phyloP scores from a whole-genome alignment of 1,140 invertebrate species.

The Limonius californicus region DNA sequence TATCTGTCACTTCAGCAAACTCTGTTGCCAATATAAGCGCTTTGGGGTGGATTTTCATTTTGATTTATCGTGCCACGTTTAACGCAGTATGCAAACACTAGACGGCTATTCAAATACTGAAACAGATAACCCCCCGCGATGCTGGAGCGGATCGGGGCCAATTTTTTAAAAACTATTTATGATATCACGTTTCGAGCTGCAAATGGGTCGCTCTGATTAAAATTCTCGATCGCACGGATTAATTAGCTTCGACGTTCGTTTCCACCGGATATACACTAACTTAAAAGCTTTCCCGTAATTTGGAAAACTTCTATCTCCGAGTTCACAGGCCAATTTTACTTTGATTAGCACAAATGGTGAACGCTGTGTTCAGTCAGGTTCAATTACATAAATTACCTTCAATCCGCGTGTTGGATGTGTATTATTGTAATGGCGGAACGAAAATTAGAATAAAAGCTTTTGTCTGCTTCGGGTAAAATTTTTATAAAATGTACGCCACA shows the following conservation, averaged over 20 bases:
- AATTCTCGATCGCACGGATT: conserved; percentile 23
- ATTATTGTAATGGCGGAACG: background rate
- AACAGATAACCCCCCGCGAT: background rate
- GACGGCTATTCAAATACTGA: conserved; percentile 1
- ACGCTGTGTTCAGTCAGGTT: conserved; percentile 2
- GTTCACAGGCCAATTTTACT: conserved; percentile 22
- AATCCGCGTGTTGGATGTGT: background rate
- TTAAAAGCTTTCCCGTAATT: conserved; percentile 24
- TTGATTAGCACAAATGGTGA: conserved; percentile 20
- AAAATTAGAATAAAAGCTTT: background rate
- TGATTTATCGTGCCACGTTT: conserved; percentile 20
- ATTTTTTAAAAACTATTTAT: background rate
- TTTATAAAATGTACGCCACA: background rate
- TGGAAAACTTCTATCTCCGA: conserved; percentile 25
- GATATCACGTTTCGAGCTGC: background rate
- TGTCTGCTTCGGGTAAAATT: background rate
- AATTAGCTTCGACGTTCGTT: conserved; percentile 21
- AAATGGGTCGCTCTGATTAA: conserved; percentile 17
- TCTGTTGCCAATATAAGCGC: conserved; percentile 12
- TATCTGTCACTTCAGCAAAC: conserved; percentile 31
- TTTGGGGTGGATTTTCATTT: conserved; percentile 20
- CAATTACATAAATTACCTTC: conserved; percentile 4
- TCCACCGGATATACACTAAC: conserved; percentile 8
- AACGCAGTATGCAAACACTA: conserved; percentile 1
- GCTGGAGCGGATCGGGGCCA: no score